These are phyloP conservation scores for Andrena marginata DNA, from an alignment of 2,888 invertebrate species.

Conservation along the genomic window DNA sequence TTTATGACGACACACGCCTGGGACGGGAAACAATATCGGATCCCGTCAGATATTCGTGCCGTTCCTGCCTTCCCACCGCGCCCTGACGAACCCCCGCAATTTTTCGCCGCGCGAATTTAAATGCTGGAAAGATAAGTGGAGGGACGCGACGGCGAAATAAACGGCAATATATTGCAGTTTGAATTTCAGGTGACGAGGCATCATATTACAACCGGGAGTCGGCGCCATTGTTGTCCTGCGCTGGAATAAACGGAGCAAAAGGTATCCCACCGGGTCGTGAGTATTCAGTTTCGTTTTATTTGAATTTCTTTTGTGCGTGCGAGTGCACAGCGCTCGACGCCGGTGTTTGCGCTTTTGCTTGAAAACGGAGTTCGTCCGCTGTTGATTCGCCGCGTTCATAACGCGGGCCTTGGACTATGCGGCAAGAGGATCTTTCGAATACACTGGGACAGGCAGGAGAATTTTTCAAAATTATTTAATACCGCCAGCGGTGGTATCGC, in stretches of 20 bases:
- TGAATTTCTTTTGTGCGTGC: conserved; percentile 15
- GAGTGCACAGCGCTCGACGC: conserved; percentile 5
- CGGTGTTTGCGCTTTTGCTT: conserved; percentile 18
- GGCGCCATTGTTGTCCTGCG: neutral
- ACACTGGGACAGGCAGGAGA: neutral
- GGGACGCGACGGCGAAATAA: neutral
- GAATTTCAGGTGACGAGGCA: neutral
- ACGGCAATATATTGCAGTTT: neutral
- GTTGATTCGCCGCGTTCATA: conserved; percentile 3
- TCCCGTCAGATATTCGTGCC: conserved; percentile 48
- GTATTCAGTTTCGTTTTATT: conserved; percentile 4
- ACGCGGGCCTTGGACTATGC: neutral
- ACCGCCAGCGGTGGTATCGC: too few species aligned
- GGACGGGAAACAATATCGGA: conserved; percentile 63
- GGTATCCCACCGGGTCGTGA: conserved; percentile 22
- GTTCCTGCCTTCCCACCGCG: neutral
- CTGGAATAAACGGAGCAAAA: conserved; percentile 9
- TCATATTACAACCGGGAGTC: neutral
- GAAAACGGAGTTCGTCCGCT: neutral
- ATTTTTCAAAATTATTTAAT: neutral
- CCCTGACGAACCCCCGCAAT: neutral
- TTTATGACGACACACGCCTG: conserved; percentile 56
- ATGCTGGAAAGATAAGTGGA: neutral
- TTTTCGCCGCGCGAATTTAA: neutral
- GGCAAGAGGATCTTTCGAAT: conserved; percentile 2